Base-by-base conservation (phyloP, 2,888 invertebrate species). In the Drosophila paranaensis region DNA sequence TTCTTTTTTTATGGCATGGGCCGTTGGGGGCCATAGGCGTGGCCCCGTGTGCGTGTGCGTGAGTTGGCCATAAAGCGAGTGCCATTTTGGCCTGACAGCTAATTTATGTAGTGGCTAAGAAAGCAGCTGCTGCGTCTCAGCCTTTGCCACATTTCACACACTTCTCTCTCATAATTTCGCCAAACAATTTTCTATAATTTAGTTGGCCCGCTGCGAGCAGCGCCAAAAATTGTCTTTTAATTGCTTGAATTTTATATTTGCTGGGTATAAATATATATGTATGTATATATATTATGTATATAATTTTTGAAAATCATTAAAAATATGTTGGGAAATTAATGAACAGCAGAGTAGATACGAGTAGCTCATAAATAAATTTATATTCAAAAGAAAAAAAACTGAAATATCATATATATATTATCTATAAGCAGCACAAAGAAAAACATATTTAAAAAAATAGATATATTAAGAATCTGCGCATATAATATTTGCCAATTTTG, bases 81-180 rank as follows among this genome's bases (percentile, higher is more conserved):
- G 75, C 80, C 81, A 82, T 82, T 88, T 82, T 74, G 73, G 65
- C 75, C 80, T 87, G 89, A 81, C 87, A 90, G 82, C 89, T 90
- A 90, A 91, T 91, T 91, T 90, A 91, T 90, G 77, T 89, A 90
- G 90, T 91, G 88, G 77, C 82, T 81, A 82, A 76, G 77, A 71
- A 65, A 64, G 79, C 80, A 88, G 86, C 86, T 79, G 81, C 83
- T 68, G 68, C 77, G 65, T 56, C 56, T 58, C n/a, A 10, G 16
- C 39, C 37, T 61, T 53, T 50, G 70, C 30, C 58, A 39, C 62
- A 40, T 37, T 45, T 45, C 37, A 53, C 69, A 72, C 74, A 83
- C 79, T 83, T 86, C 76, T 83, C 71, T 83, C 71, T 73, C 77
- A 83, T 86, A 79, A 73, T 82, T 84, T 82, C 68, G 71, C 69